Evolutionary conservation across 2,797 vertebrate species (phyloP).

Genomic region (Pangasius macronema): DNA sequence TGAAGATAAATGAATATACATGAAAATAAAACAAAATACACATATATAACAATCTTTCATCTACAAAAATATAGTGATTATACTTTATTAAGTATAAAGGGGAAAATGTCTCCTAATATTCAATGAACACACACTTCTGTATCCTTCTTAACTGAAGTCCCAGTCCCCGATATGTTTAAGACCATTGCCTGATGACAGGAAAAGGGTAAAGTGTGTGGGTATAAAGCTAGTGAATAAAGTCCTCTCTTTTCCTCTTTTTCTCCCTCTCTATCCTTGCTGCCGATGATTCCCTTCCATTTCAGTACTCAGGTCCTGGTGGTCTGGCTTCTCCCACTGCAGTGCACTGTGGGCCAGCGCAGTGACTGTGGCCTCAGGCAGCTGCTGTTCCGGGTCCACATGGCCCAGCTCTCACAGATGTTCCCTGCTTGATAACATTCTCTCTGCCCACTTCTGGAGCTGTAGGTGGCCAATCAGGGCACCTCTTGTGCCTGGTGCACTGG

Average conservation of each 20-base stretch:
- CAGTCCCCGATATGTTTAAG: background rate
- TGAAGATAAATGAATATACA: background rate
- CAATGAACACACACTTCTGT: too few relatives aligned
- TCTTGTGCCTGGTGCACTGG: conserved; percentile 70
- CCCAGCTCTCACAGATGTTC: conserved; percentile 85
- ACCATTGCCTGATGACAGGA: background rate
- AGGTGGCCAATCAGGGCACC: conserved; percentile 76
- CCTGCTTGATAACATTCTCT: conserved; percentile 77
- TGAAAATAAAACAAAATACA: background rate
- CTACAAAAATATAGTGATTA: background rate
- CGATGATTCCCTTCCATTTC: conserved; percentile 41
- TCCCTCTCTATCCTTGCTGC: background rate
- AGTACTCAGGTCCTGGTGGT: conserved; percentile 50
- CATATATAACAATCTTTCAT: background rate
- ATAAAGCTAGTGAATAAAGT: conserved; percentile 12
- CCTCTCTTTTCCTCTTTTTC: background rate
- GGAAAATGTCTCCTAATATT: background rate
- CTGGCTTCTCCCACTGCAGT: conserved; percentile 70
- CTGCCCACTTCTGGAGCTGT: conserved; percentile 70
- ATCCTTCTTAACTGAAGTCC: background rate
- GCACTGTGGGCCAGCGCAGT: conserved; percentile 75
- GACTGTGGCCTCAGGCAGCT: conserved; percentile 73
- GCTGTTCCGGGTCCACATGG: conserved; percentile 79
- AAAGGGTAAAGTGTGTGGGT: background rate
- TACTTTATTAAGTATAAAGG: background rate